These are phyloP conservation scores for Anthopleura sola DNA, from an alignment of 64 coral and sea anemone genomes.

Conservation along the genomic window DNA sequence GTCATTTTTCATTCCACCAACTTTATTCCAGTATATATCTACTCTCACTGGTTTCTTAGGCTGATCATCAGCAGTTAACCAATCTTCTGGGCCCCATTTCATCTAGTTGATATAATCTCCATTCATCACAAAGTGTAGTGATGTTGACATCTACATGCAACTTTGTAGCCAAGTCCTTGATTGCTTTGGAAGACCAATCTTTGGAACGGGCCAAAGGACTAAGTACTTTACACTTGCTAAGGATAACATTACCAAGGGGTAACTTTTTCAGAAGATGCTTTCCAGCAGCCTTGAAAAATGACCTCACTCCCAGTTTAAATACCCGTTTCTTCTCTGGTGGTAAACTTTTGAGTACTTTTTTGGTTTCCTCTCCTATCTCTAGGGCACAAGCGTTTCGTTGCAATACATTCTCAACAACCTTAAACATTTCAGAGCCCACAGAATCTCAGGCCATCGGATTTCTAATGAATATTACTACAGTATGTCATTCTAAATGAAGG, in stretches of 20 bases:
- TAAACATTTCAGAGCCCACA: too few species aligned
- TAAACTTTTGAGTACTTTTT: slow-evolving; percentile 28
- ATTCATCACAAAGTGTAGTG: slow-evolving; percentile 50
- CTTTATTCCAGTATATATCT: slow-evolving; percentile 58
- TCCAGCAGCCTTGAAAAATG: slow-evolving; percentile 53
- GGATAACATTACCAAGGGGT: slow-evolving; percentile 53
- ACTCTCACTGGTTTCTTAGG: slow-evolving; percentile 38
- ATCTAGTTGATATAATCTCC: slow-evolving; percentile 64
- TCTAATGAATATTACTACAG: too few species aligned
- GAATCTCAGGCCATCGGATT: too few species aligned
- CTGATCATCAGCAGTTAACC: slow-evolving; percentile 33
- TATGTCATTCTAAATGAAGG: too few species aligned
- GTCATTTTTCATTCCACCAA: slow-evolving; percentile 39
- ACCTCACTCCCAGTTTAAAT: slow-evolving; percentile 47
- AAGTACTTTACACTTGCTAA: slow-evolving; percentile 37
- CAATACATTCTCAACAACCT: too few species aligned
- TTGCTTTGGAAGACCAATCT: slow-evolving; percentile 55
- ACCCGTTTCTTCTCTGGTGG: slow-evolving; percentile 48
- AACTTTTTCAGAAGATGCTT: slow-evolving; percentile 69
- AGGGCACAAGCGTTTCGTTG: too few species aligned
- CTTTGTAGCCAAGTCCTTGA: slow-evolving; percentile 40
- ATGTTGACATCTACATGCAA: slow-evolving; percentile 54
- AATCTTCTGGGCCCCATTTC: slow-evolving; percentile 58
- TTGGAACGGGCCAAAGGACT: slow-evolving; percentile 39
- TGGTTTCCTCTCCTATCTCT: slow-evolving; percentile 54